Conservation (phyloP, 1,140 invertebrate genomes). For the Camponotus floridanus region DNA sequence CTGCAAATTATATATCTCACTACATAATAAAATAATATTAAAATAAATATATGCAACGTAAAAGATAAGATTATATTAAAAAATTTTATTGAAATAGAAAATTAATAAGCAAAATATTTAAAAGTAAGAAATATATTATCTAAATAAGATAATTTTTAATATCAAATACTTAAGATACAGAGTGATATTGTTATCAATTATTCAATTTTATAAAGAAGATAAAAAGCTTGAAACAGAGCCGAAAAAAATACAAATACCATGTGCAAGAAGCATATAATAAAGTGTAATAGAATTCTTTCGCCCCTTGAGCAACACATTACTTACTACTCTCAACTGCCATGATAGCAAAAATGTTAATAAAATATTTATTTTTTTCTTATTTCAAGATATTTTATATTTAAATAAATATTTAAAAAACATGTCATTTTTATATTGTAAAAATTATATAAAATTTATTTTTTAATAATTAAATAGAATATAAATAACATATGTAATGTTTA, state of each 20-base stretch:
- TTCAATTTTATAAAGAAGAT: constrained; percentile 29
- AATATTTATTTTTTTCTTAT: constrained; percentile 67
- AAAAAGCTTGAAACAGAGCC: constrained; percentile 36
- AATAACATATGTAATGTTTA: background rate
- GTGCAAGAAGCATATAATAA: constrained; percentile 47
- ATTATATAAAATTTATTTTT: constrained; percentile 49
- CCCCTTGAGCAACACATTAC: constrained; percentile 71
- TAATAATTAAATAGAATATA: background rate
- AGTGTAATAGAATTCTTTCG: constrained; percentile 45
- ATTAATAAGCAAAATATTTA: constrained; percentile 16
- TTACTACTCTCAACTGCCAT: constrained; percentile 84
- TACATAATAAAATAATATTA: constrained; percentile 42
- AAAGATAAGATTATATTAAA: constrained; percentile 9
- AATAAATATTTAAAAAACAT: constrained; percentile 27
- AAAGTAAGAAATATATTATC: background rate
- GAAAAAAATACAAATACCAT: constrained; percentile 45
- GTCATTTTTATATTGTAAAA: constrained; percentile 22
- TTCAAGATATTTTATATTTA: constrained; percentile 30
- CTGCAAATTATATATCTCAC: constrained; percentile 39
- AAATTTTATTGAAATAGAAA: constrained; percentile 6
- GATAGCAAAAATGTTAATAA: constrained; percentile 79
- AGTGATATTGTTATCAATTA: constrained; percentile 2
- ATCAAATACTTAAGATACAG: constrained; percentile 23
- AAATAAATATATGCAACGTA: constrained; percentile 48
- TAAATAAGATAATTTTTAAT: constrained; percentile 19